These are phyloP conservation scores for Sylvia atricapilla DNA, from an alignment of 2,113 vertebrate genomes.

Conservation along the genomic window DNA sequence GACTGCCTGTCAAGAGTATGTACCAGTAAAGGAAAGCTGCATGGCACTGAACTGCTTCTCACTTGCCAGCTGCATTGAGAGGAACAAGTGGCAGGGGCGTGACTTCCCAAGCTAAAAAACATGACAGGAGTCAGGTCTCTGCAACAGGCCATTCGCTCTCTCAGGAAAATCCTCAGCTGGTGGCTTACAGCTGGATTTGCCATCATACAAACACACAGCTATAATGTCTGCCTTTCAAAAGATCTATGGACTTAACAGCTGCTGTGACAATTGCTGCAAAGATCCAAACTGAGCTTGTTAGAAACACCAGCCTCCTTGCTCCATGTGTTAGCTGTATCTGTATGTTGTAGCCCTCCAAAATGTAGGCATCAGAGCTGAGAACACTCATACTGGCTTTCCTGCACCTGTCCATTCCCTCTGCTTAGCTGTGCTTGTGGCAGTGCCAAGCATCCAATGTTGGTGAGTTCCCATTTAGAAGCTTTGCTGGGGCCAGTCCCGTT, in stretches of 20 bases:
- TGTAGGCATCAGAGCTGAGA: neutral
- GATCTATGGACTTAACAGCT: neutral
- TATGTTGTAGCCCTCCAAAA: neutral
- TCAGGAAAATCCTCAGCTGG: slow-evolving; percentile 13
- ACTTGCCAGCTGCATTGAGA: neutral
- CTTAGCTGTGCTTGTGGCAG: neutral
- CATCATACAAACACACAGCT: neutral
- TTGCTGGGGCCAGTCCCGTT: neutral
- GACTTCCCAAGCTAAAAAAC: neutral
- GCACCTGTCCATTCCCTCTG: rapidly evolving
- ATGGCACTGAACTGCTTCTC: neutral
- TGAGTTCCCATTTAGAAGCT: neutral
- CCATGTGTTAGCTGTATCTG: neutral
- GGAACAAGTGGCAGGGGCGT: neutral
- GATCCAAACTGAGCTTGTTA: neutral
- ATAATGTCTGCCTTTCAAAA: slow-evolving; percentile 13
- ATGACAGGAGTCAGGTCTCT: neutral
- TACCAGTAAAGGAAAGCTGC: neutral
- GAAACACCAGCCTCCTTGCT: neutral
- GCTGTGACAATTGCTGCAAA: neutral
- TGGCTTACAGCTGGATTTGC: slow-evolving; percentile 15
- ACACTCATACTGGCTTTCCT: neutral
- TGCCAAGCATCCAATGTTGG: rapidly evolving
- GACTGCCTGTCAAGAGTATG: neutral
- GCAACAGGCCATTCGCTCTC: neutral